Percentiles rank a stretch among this genome's conserved stretches.
Evolutionary conservation across 2,797 vertebrate genomes (phyloP).

Genomic region (Microcaecilia unicolor): DNA sequence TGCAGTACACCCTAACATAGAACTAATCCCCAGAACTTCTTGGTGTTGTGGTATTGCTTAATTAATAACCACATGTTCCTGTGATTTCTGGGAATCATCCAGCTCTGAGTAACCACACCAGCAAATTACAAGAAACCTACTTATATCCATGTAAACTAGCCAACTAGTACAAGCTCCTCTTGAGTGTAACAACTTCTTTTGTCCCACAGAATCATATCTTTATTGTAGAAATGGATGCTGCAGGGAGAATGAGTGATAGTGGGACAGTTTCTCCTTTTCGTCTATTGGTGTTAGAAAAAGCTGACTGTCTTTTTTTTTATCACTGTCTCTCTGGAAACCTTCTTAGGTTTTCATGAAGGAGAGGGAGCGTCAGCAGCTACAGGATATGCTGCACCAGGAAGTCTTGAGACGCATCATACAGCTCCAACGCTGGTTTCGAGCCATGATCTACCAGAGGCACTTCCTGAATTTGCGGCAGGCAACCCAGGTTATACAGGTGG

Average conservation of each 20-base stretch:
- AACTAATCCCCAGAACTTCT: too few relatives aligned
- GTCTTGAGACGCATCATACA: constrained; percentile 75
- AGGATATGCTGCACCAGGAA: constrained; percentile 78
- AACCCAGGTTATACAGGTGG: constrained; percentile 77
- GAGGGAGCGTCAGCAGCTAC: constrained; percentile 73
- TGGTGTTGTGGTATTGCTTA: too few relatives aligned
- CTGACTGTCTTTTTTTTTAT: neutral
- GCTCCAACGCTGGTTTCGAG: constrained; percentile 77
- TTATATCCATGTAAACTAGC: neutral
- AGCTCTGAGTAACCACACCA: neutral
- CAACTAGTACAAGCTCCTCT: neutral
- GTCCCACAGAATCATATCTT: neutral
- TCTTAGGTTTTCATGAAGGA: constrained; percentile 86
- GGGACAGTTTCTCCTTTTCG: too few relatives aligned
- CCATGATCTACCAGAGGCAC: constrained; percentile 68
- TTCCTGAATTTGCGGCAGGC: constrained; percentile 76
- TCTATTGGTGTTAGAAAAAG: too few relatives aligned
- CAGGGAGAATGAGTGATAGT: too few relatives aligned
- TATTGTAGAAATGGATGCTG: fast-evolving
- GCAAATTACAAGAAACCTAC: neutral
- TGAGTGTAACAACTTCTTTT: neutral
- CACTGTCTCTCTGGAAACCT: constrained; percentile 1
- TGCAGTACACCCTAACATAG: too few relatives aligned
- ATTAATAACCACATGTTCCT: neutral
- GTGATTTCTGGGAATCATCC: neutral